phyloP scores from a whole-genome alignment of 92 coral and sea anemone species.

The Phymanthus crucifer region DNA sequence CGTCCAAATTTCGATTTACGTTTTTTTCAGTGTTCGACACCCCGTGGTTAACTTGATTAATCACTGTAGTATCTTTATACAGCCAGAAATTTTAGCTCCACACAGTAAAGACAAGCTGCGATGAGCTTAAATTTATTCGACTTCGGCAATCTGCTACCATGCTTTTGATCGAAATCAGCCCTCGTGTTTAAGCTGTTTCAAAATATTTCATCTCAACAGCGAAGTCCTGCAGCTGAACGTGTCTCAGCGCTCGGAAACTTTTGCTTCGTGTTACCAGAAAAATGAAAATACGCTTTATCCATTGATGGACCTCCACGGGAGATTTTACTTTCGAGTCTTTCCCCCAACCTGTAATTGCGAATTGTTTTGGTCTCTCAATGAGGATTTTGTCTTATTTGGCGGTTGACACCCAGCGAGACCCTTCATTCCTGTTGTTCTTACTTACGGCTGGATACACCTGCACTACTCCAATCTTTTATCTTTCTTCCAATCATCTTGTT shows the following conservation, averaged over 20 bases:
- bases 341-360: conserved; percentile 29
- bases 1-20: conserved; percentile 2
- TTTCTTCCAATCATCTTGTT: conserved; percentile 42
- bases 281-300: conserved; percentile 7
- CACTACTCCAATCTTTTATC: conserved; percentile 40
- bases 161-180: not conserved
- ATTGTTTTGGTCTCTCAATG: conserved; percentile 22
- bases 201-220: not conserved
- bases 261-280: not conserved
- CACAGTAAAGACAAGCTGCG: conserved; percentile 3
- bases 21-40: not conserved
- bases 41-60: conserved; percentile 19
- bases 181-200: not conserved
- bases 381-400: conserved; percentile 20
- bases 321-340: conserved; percentile 8
- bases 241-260: conserved; percentile 1
- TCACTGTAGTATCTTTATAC: not conserved
- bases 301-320: conserved; percentile 6
- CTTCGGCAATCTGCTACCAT: not conserved
- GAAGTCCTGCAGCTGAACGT: not conserved
- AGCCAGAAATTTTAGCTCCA: conserved; percentile 21
- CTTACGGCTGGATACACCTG: conserved; percentile 47
- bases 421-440: conserved; percentile 13
- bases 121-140: not conserved
- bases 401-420: conserved; percentile 9